Evolutionary conservation across 2,888 invertebrate genomes (phyloP), one percentile per base, ranked within the genome.

Genomic region (Iselma pallidipennis): DNA sequence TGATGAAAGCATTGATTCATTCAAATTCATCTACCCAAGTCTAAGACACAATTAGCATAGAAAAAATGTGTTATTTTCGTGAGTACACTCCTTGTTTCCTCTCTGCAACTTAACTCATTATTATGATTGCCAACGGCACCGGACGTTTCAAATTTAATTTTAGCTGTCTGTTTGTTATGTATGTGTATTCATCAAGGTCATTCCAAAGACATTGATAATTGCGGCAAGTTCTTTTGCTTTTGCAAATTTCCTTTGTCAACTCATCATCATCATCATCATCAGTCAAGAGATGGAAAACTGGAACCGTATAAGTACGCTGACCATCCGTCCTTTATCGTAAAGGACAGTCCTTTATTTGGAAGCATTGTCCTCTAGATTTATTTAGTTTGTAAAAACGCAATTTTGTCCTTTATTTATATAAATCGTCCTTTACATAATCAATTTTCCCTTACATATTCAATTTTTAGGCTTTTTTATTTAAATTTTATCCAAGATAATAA

Each of bases 1-100:
- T 62, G 58, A 58, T 62, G 58, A 58, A 58, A 49, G 45, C 45
- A 16, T 21, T 58, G 58, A 62, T 58, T 62, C 58, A 62, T 62
- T 62, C 62, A 58, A 58, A 62, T 62, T 54, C 61, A 61, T 57
- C 55, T 50, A 49, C 23, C 45, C 55, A 50, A 25, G 12, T 21
- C 12, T 50, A 48, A 48, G 49, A 62, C 55, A 57, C 31, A 45
- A 61, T 61, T 61, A 55, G 54, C 61, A 61, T 61, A 57, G 37
- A 50, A 54, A 54, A 61, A 57, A 33, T 56, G 61, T 61, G 52
- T 53, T 57, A 61, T 53, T 61, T 61, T 61, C 56, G 57, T 61
- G 55, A 49, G 55, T 31, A 26, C 26, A 49, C 54, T 52, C 42
- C 45, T 51, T 29, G 29, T 21, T 45, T 7, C 16, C 28, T 51